Conservation (phyloP, 2,113 vertebrate genomes). For the Nerophis ophidion region DNA sequence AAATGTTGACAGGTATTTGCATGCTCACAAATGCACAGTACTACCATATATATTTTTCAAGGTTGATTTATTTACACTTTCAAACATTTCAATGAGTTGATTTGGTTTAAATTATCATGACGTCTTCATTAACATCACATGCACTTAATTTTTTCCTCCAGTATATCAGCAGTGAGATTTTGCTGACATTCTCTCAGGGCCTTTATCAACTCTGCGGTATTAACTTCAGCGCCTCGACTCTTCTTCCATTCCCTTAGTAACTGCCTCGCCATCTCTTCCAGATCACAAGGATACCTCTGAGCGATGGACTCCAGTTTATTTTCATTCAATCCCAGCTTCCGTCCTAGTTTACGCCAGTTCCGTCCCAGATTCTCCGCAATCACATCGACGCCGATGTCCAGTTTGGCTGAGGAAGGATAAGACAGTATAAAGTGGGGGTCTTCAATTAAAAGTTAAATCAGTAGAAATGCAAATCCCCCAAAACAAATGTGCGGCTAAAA, state of each 20-base stretch:
- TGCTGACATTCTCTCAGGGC: constrained; percentile 2
- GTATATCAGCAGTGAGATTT: constrained; percentile 5
- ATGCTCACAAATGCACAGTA: too few relatives aligned
- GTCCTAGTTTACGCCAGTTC: constrained; percentile 3
- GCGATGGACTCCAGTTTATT: not conserved
- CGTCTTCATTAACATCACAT: not conserved
- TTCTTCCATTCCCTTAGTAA: constrained; percentile 2
- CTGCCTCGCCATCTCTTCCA: constrained; percentile 2
- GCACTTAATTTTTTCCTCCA: not conserved
- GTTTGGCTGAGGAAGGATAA: not conserved
- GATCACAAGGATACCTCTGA: not conserved
- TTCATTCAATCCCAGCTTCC: not conserved
- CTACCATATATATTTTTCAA: too few relatives aligned
- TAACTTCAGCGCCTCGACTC: not conserved
- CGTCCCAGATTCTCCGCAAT: not conserved
- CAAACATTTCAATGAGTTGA: not conserved
- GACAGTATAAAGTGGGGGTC: not conserved
- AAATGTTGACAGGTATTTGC: too few relatives aligned
- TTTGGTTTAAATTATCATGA: not conserved
- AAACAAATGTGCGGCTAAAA: not conserved
- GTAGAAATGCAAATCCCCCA: not conserved
- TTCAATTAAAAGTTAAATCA: not conserved
- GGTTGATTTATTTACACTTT: too few relatives aligned
- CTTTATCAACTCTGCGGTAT: not conserved
- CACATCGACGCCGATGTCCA: not conserved